Evolutionary conservation across 2,888 invertebrate genomes (phyloP), one percentile per base, ranked within the genome.

Genomic region (Sarcophaga caerulescens): DNA sequence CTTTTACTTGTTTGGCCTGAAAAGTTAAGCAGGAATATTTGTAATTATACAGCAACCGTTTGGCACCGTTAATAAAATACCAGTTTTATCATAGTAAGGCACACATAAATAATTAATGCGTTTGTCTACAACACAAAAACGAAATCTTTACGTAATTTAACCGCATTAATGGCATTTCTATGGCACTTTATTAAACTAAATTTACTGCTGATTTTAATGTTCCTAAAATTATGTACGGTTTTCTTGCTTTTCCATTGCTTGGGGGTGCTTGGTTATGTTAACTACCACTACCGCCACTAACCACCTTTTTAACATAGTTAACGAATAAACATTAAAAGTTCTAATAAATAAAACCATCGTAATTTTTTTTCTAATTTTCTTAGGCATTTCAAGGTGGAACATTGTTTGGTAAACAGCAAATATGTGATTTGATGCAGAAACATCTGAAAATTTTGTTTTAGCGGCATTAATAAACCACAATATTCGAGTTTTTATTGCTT

Each of bases 141-240:
- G 8, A 79, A 76, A 71, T 79, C 59, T 74, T 68, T 47, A 25
- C 23, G 74, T 66, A 84, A 82, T 86, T 84, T 84, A 71, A 77
- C 75, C 75, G 69, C 69, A 74, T 81, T 84, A 84, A 86, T 83
- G 74, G 77, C 44, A 59, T 84, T 86, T 81, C 77, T 66, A 81
- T 84, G 70, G 82, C 44, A 73, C 35, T 77, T 57, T 75, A 81
- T 78, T 84, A 81, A 19, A 59, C 66, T 63, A 71, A 86, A 81
- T 86, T 81, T 81, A 81, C 81, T 84, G 71, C 66, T 84, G 84
- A 75, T 70, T 66, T 84, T 78, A 78, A 75, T 78, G 44, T 47
- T 57, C 71, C 74, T 81, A 25, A 78, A 81, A 75, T 66, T 78
- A 60, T 70, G 69, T 35, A 68, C 59, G 70, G 44, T 19, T 62